Percentiles rank a stretch among this genome's conserved stretches.
phyloP scores from a whole-genome alignment of 2,113 vertebrate species.

The Sisor rabdophorus region DNA sequence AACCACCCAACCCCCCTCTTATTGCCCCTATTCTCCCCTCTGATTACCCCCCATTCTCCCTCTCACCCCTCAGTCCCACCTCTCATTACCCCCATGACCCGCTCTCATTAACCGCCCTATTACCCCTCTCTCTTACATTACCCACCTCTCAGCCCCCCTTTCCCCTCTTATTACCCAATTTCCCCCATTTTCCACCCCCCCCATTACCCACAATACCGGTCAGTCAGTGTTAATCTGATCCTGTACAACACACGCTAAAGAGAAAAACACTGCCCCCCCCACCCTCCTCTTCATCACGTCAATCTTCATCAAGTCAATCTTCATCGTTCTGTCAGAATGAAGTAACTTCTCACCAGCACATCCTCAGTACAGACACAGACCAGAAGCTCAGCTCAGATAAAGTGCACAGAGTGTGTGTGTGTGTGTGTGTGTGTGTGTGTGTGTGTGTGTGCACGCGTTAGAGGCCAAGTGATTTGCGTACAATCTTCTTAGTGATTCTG shows the following conservation, averaged over 20 bases:
- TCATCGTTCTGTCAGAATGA: background rate
- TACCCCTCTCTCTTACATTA: background rate
- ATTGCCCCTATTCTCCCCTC: too few species aligned
- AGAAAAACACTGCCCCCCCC: background rate
- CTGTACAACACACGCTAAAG: background rate
- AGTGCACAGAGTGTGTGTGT: conserved; percentile 4
- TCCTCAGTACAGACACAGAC: background rate
- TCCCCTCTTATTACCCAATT: too few species aligned
- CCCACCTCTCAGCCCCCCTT: too few species aligned
- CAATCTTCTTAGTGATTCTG: conserved; percentile 86
- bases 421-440: conserved; percentile 16
- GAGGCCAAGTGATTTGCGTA: conserved; percentile 83
- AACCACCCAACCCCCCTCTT: too few species aligned
- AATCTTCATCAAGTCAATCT: background rate
- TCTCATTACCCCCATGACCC: too few species aligned
- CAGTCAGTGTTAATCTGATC: background rate
- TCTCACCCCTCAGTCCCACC: too few species aligned
- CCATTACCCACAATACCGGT: background rate
- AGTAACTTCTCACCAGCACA: background rate
- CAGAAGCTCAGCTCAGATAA: background rate
- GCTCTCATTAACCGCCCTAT: too few species aligned
- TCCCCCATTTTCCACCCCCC: background rate
- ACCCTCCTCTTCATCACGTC: background rate
- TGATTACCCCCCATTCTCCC: too few species aligned
- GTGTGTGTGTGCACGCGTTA: conserved; percentile 62